A percentile compares a stretch with the other conserved stretches of the same genome.
Evolutionary conservation across 1,140 invertebrate genomes (phyloP).

Genomic region (Sitophilus oryzae): DNA sequence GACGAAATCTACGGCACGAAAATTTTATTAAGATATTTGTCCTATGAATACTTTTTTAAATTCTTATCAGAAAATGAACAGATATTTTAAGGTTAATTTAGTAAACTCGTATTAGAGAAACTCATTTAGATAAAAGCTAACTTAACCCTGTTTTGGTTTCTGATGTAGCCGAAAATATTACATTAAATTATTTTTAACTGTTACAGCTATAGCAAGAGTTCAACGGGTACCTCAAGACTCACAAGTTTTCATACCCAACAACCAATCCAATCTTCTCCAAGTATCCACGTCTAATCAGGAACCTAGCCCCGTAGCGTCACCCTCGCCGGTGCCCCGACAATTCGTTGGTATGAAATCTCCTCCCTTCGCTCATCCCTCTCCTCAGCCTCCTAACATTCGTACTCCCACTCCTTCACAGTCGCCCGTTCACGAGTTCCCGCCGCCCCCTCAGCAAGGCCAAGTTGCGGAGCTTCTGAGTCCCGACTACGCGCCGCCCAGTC

Average conservation of each 20-base stretch:
- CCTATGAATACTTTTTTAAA: too few relatives aligned
- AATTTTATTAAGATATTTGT: too few relatives aligned
- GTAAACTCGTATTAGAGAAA: too few relatives aligned
- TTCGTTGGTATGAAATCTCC: slow-evolving; percentile 47
- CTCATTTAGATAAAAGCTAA: too few relatives aligned
- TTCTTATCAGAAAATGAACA: too few relatives aligned
- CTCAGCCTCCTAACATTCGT: slow-evolving; percentile 26
- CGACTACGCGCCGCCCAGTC: slow-evolving; percentile 26
- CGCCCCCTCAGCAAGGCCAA: neutral
- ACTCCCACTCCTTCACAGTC: slow-evolving; percentile 37
- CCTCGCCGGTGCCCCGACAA: slow-evolving; percentile 45
- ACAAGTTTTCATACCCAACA: slow-evolving; percentile 46
- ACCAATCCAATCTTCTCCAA: slow-evolving; percentile 34
- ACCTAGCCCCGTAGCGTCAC: slow-evolving; percentile 42
- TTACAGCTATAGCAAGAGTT: slow-evolving; percentile 51
- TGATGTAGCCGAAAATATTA: too few relatives aligned
- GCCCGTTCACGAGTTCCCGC: slow-evolving; percentile 28
- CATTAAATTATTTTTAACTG: too few relatives aligned
- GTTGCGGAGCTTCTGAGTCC: neutral
- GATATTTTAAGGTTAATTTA: too few relatives aligned
- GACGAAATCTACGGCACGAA: too few relatives aligned
- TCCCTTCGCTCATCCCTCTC: slow-evolving; percentile 36
- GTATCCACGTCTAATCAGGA: slow-evolving; percentile 27
- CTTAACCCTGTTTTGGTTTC: too few relatives aligned
- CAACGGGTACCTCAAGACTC: slow-evolving; percentile 50